A percentile compares a stretch with the other conserved stretches of the same genome.
Conservation (phyloP, 2,888 invertebrate species). For the Acrobasis suavella region DNA sequence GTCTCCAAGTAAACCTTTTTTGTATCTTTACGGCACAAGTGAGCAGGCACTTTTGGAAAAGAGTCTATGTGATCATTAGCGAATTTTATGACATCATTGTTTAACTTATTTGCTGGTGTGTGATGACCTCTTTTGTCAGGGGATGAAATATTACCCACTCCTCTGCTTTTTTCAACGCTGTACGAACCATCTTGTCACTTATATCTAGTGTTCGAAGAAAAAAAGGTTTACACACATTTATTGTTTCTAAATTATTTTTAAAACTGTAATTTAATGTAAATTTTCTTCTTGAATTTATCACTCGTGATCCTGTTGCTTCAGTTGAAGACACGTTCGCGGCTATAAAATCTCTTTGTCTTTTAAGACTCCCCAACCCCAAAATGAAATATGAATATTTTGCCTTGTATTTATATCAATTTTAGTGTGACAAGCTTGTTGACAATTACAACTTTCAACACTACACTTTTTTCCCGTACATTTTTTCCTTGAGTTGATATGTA, state of each 20-base stretch:
- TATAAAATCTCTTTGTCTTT: conserved; percentile 29
- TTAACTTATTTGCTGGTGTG: conserved; percentile 27
- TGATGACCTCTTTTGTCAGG: conserved; percentile 30
- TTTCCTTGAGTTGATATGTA: conserved; percentile 25
- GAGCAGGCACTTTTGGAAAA: conserved; percentile 27
- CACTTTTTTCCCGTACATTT: conserved; percentile 23
- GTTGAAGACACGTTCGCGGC: conserved; percentile 23
- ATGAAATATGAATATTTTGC: conserved; percentile 26
- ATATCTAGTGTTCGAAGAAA: conserved; percentile 28
- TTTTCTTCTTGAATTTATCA: conserved; percentile 28
- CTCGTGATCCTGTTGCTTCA: conserved; percentile 28
- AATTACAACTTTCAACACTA: conserved; percentile 24
- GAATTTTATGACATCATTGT: conserved; percentile 24
- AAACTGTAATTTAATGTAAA: conserved; percentile 28
- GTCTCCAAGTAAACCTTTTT: conserved; percentile 8
- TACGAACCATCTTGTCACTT: conserved; percentile 28
- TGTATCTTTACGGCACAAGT: conserved; percentile 23
- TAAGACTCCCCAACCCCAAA: conserved; percentile 25
- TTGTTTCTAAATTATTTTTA: conserved; percentile 24
- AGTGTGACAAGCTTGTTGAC: conserved; percentile 26
- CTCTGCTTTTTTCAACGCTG: conserved; percentile 29
- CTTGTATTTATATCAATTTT: conserved; percentile 29
- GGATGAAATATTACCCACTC: conserved; percentile 26
- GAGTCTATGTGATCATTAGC: conserved; percentile 30
- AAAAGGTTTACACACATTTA: conserved; percentile 26